Base-by-base conservation (phyloP, 2,797 vertebrate genomes). In the Tokudaia muenninki region DNA sequence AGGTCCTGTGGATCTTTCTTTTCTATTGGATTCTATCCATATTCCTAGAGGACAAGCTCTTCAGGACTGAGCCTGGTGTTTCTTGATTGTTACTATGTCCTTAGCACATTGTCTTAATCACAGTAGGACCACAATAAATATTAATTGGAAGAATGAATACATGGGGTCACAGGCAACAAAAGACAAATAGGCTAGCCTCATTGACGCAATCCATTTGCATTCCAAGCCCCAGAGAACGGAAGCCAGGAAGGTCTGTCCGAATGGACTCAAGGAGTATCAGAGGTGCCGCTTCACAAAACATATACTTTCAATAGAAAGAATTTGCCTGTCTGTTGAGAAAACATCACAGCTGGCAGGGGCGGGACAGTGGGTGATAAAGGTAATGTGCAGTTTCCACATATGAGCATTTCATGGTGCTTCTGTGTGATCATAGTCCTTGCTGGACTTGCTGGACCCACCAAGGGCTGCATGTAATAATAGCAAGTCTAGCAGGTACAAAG, bases 271-370 rank as follows among this genome's bases (percentile, higher is more conserved):
- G 72, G 75, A 90, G 31, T 79, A 41, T 22, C 67, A 59, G 41
- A 90, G 91, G 87, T 22, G 34, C 3, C 81, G 19, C 72, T 81
- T 89, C 77, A 47, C 34, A 83, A 74, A 81, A 87, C 70, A 59
- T 1, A 17, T 31, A 61, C 34, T 94, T 87, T 90, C 74, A 83
- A 12, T 29, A 93, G 87, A 87, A 86, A 90, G 57, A 74, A 75
- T 59, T 65, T 55, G 63, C 50, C 80, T 47, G 12, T 90, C 37
- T 82, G 82, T 67, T 82, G 79, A 95, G 92, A 74, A 79, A 91
- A 41, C 3, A 37, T 74, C 34, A 0, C 21, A 9, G 37, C 50
- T 74, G 10, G 67, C 34, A 52, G 47, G 22, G 13, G 1, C 47
- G 3, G 16, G 10, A 3, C 22, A 10, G 57, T 11, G 22, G 16